phyloP scores from a whole-genome alignment of 2,113 vertebrate species.

The Myodes glareolus region DNA sequence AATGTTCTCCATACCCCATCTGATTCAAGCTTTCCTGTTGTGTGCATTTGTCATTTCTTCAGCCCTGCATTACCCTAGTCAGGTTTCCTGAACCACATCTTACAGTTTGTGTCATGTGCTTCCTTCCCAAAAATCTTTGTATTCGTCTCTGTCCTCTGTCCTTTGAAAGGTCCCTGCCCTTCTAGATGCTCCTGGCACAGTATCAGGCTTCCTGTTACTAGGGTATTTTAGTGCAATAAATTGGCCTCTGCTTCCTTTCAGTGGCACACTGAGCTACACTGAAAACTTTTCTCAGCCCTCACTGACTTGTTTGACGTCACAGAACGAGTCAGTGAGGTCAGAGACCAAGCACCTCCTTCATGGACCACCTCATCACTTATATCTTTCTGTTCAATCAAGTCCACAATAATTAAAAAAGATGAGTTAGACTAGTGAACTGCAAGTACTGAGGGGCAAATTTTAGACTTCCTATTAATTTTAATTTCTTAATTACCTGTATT shows the following conservation, averaged over 20 bases:
- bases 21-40: not conserved
- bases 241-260: not conserved
- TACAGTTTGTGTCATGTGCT: no score
- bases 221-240: no score
- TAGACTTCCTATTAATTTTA: not conserved
- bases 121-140: not conserved
- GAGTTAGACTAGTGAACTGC: not conserved
- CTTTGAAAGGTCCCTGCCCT: fast-evolving
- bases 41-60: not conserved
- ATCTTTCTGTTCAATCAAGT: not conserved
- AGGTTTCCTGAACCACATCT: not conserved
- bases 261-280: not conserved
- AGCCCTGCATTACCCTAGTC: not conserved
- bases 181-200: not conserved
- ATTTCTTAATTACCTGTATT: not conserved
- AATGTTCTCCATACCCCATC: not conserved
- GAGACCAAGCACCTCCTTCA: not conserved
- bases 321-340: not conserved
- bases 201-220: not conserved
- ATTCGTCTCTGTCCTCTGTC: not conserved
- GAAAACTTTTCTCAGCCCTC: not conserved
- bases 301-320: fast-evolving
- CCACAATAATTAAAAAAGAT: not conserved
- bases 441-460: not conserved
- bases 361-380: not conserved